A percentile compares a stretch with the other conserved stretches of the same genome.
Evolutionary conservation across 2,113 vertebrate species (phyloP).

Genomic region (Clarias macrocephalus): DNA sequence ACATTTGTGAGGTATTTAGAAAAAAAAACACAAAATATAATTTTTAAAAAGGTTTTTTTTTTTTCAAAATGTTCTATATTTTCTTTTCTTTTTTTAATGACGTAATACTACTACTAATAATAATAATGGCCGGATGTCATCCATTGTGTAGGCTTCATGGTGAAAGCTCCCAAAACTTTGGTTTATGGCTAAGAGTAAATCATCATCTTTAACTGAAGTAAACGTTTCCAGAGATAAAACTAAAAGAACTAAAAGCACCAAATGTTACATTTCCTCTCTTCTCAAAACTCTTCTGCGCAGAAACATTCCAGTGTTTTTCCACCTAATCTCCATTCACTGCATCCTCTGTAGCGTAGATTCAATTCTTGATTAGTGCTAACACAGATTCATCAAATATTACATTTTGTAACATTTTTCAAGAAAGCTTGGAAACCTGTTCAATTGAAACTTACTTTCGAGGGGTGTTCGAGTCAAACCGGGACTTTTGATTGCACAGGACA

Average conservation of each 20-base stretch:
- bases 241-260: neutral
- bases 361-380: neutral
- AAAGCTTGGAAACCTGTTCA: neutral
- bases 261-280: neutral
- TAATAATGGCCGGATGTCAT: neutral
- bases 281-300: neutral
- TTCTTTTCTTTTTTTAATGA: neutral
- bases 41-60: neutral
- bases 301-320: neutral
- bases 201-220: slow-evolving; percentile 1
- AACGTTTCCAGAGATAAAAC: slow-evolving; percentile 7
- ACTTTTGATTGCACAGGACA: too few species aligned
- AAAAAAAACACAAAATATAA: neutral
- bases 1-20: slow-evolving; percentile 23
- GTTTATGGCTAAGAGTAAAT: neutral
- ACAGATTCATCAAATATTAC: too few species aligned
- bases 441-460: neutral
- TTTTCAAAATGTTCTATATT: too few species aligned
- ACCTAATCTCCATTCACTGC: neutral
- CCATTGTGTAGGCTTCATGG: neutral
- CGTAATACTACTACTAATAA: neutral
- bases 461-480: too few species aligned
- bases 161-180: neutral
- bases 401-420: too few species aligned
- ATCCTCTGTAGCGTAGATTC: neutral